Percentiles rank a stretch among this genome's conserved stretches.
phyloP scores from a whole-genome alignment of 2,888 invertebrate species.

The Schizaphis graminum region DNA sequence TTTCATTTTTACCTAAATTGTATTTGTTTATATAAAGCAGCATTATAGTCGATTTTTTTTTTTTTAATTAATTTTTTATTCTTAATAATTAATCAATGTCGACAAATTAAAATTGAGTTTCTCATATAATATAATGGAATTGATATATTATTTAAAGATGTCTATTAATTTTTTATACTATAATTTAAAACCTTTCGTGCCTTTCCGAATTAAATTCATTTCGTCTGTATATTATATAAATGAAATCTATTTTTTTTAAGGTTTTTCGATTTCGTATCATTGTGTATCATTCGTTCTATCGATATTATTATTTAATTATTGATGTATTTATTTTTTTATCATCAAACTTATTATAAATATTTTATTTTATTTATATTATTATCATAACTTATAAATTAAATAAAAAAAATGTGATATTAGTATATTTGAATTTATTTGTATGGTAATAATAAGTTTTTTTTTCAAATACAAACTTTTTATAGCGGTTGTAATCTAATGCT shows the following conservation, averaged over 20 bases:
- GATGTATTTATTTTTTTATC: background rate
- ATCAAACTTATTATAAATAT: background rate
- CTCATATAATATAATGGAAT: background rate
- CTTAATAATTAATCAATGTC: background rate
- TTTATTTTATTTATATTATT: background rate
- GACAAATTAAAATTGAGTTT: background rate
- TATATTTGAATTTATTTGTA: background rate
- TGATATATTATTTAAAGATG: slow-evolving; percentile 23
- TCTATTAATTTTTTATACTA: background rate
- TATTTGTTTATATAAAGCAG: background rate
- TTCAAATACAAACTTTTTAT: background rate
- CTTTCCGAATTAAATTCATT: background rate
- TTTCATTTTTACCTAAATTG: background rate
- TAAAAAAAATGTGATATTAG: background rate
- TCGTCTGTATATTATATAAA: slow-evolving; percentile 1
- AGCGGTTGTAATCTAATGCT: background rate
- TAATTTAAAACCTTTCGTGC: background rate
- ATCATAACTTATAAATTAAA: background rate
- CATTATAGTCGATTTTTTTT: background rate
- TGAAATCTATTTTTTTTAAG: background rate
- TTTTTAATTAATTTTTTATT: background rate
- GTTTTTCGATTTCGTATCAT: background rate
- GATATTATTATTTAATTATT: background rate
- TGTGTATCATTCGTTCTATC: background rate
- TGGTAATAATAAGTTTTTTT: background rate